Evolutionary conservation across 2,113 vertebrate genomes (phyloP), one percentile per base, ranked within the genome.

Genomic region (Prolemur simus): DNA sequence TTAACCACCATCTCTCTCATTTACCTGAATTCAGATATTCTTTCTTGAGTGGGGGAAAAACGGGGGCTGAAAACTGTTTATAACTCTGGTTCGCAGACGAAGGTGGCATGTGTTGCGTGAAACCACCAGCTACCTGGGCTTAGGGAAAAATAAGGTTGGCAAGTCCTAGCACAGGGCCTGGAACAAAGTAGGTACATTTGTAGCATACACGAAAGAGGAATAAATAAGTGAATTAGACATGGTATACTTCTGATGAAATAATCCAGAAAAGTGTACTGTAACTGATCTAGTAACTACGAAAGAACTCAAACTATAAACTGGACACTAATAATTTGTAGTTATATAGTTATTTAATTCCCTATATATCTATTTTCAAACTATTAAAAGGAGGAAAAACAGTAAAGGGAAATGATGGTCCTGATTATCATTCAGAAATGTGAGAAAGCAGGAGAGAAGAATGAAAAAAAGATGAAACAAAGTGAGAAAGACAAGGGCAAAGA

Each of bases 1-100:
- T 78, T 76, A 96, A 76, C 29, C 6, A 80, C 37, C 1, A 81
- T 63, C 42, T 92, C 66, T 68, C 37, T 73, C 23, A 93, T 77
- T 89, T 76, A 21, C 76, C 20, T 94, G 12, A 93, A 87, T 97
- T 95, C 29, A 92, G 10, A 76, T 60, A 90, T 32, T 91, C 42
- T 82, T 91, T 64, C 49, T 34, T 76, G 25, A 87, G 15, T 52
- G 34, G 37, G 23, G 2, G 32, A 58, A 69, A 14, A n/a, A 49
- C 23, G 21, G 15, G 34, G 11, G 14, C 32, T 82, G 52, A 82
- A 73, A 87, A 71, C 25, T 42, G 21, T 11, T 0, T 37, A 6
- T 34, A 80, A 58, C 11, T 34, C 37, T 78, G 49, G 68, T 37
- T 81, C 8, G 20, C 12, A 37, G 71, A 32, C 12, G 27, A 60